phyloP scores from a whole-genome alignment of 2,797 vertebrate species.

The Diglossa cyanea region DNA sequence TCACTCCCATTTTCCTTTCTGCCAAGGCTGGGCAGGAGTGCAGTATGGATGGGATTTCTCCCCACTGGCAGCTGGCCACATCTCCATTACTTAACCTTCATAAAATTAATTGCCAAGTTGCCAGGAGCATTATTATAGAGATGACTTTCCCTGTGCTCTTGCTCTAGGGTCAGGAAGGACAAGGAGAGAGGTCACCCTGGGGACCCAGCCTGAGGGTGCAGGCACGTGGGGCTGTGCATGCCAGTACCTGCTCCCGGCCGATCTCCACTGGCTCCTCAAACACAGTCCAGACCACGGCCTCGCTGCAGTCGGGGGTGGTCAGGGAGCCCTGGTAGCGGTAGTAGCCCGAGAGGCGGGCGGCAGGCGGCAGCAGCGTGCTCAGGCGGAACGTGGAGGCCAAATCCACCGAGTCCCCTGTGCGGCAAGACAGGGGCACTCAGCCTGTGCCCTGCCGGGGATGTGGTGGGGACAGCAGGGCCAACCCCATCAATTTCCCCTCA shows the following conservation, averaged over 20 bases:
- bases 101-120: not conserved
- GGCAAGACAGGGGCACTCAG: not conserved
- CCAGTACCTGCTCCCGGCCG: conserved; percentile 77
- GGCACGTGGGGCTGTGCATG: rapidly evolving
- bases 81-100: not conserved
- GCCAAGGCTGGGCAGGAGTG: not conserved
- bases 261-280: conserved; percentile 82
- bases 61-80: not conserved
- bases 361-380: conserved; percentile 75
- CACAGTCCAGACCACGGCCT: conserved; percentile 82
- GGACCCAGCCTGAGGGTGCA: rapidly evolving
- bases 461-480: no score
- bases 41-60: not conserved
- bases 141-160: not conserved
- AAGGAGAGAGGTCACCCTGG: not conserved
- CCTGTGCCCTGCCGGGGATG: rapidly evolving
- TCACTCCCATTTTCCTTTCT: not conserved
- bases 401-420: conserved; percentile 13
- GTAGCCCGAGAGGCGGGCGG: conserved; percentile 74
- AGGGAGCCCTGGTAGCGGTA: conserved; percentile 86
- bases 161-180: not conserved
- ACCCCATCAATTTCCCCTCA: not conserved
- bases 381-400: conserved; percentile 79
- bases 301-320: conserved; percentile 85
- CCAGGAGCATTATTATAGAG: not conserved